Base-by-base conservation (phyloP, 2,888 invertebrate species). In the Sinohyriopsis cumingii region DNA sequence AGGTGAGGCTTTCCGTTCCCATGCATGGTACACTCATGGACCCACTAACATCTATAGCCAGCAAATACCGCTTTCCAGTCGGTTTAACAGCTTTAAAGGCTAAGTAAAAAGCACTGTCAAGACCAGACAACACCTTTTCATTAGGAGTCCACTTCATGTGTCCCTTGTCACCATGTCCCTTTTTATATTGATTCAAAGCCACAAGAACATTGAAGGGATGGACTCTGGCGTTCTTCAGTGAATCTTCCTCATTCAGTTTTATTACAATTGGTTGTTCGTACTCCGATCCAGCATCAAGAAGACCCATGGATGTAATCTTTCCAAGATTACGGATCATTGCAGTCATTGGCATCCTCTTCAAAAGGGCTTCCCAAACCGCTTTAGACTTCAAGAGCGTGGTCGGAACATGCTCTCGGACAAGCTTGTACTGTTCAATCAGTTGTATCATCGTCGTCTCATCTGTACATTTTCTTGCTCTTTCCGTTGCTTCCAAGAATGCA, bases 331-430 rank as follows among this genome's bases (percentile, higher is more conserved):
- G 77, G 53, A 91, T 86, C 80, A 89, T 82, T 1, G 90, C 90
- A 6, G 88, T 89, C 87, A 90, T 87, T 0, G 90, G 89, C 89
- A 91, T 89, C 55, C 84, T 76, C 65, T 84, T 75, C 12, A 90
- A 80, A 28, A 90, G 82, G 5, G 86, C 85, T 20, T 91, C 81
- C 84, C 91, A 89, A 89, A 94, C 94, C 85, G 92, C 91, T 86
- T 92, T 92, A 61, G 93, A 92, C 79, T 93, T 94, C 61, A 94
- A 90, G 73, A 94, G 89, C 82, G 92, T 92, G 9, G 93, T 93
- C 67, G 94, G 94, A n/a, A 95, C 92, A 87, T 94, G 94, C 80
- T 94, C 93, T 57, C 94, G 89, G 15, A 92, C 92, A 63, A 94
- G 92, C 63, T 92, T 90, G 76, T 93, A 88, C 57, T 90, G 56